Evolutionary conservation across 2,113 vertebrate species (phyloP), one percentile per base, ranked within the genome.

Genomic region (Datnioides undecimradiatus): DNA sequence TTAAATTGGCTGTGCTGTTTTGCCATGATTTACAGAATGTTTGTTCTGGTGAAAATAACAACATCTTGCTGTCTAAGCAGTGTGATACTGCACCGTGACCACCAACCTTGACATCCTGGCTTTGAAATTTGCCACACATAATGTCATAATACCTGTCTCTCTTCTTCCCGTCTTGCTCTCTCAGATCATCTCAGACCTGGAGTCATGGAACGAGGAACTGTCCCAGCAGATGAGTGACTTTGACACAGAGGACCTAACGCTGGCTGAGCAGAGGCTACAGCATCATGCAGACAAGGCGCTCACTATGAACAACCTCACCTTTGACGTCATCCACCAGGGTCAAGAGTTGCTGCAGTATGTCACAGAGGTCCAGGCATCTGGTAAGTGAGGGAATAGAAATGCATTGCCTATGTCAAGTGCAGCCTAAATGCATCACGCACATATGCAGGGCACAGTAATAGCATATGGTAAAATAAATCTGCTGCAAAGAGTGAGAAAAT

Each of bases 221-320:
- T 97, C 96, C 33, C 97, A 98, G 90, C 98, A 99, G 83, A 98
- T 97, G 97, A 97, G 95, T 41, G 98, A 99, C 85, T 99, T 99
- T 9, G 98, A 99, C 91, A 99, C 98, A 0, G 98, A 99, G 78
- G 98, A 99, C 88, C 96, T 99, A 88, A 97, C 98, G 0, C 94
- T 99, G 80, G 98, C 98, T 0, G 98, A 99, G 66, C 98, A 99
- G 91, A 95, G 97, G 72, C 96, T 99, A 38, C 98, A 99, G 91
- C 98, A 99, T 85, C 98, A 99, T 31, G 98, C 98, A 0, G 98
- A 99, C 95, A 99, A 99, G 93, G 97, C 98, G 6, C 91, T 99
- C 33, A 99, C 98, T 68, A 99, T 99, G 97, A 99, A 99, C 93
- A 99, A 99, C 94, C 93, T 99, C 86, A 98, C 98, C 71, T 99